Conservation (phyloP, 2,888 invertebrate species). For the Tanypteryx hageni region DNA sequence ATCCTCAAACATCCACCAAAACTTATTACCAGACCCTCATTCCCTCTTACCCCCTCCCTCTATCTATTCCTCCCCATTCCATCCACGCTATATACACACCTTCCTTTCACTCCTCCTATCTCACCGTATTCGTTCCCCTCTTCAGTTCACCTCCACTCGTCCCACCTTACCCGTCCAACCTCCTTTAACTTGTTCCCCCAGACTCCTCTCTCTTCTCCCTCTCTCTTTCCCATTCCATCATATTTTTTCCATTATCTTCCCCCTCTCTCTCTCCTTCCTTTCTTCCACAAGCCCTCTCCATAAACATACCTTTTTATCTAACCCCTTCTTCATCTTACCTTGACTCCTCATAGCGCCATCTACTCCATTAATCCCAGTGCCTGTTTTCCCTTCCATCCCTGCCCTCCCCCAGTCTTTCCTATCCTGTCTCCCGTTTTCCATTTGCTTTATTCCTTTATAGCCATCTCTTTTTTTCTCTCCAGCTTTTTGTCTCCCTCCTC, state of each 20-base stretch:
- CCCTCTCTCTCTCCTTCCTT: neutral
- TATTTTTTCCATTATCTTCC: neutral
- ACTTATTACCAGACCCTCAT: slow-evolving; percentile 41
- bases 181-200: neutral
- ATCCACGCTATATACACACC: neutral
- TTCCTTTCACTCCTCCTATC: too few relatives aligned
- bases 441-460: too few relatives aligned
- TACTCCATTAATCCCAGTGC: slow-evolving; percentile 13
- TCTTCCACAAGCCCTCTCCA: too few relatives aligned
- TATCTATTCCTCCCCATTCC: neutral
- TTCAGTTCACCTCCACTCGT: neutral
- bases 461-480: neutral
- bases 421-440: too few relatives aligned
- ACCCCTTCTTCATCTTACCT: neutral
- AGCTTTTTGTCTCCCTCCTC: neutral
- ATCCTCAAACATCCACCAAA: slow-evolving; percentile 56
- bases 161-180: neutral
- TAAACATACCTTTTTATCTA: neutral
- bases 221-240: neutral
- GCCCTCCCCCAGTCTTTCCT: too few relatives aligned
- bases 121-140: neutral
- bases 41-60: neutral
- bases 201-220: neutral
- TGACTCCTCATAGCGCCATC: neutral
- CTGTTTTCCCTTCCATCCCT: neutral